Evolutionary conservation across 2,888 invertebrate species (phyloP).

Genomic region (Heliconius hortense): DNA sequence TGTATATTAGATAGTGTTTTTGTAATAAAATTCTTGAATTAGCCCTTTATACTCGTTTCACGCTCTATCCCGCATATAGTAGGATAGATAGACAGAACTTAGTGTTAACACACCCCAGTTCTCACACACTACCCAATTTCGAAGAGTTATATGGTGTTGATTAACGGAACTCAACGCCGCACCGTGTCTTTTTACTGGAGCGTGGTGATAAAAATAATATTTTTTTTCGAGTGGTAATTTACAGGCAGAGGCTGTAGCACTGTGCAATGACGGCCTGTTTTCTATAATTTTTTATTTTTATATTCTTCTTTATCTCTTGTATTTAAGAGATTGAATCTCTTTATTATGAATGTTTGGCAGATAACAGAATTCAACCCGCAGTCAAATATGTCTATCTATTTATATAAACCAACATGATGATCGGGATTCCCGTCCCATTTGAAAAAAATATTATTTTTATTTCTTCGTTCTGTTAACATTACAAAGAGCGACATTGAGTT

Average conservation of each 20-base stretch:
- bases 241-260: too few species aligned
- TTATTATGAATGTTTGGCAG: not conserved
- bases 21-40: not conserved
- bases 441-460: too few species aligned
- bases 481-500: too few species aligned
- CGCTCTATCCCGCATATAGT: not conserved
- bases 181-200: not conserved
- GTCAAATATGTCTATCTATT: not conserved
- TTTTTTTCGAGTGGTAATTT: too few species aligned
- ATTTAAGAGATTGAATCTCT: not conserved
- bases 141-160: not conserved
- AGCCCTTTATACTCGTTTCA: not conserved
- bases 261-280: too few species aligned
- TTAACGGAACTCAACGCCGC: not conserved
- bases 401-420: not conserved
- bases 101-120: not conserved
- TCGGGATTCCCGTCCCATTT: too few species aligned
- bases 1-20: constrained; percentile 21
- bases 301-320: not conserved
- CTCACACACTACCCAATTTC: too few species aligned
- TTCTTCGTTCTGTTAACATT: too few species aligned
- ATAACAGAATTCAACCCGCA: not conserved
- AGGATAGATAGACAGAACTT: not conserved
- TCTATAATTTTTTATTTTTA: too few species aligned
- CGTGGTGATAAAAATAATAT: not conserved